phyloP scores from a whole-genome alignment of 2,797 vertebrate species.

The Acomys russatus region DNA sequence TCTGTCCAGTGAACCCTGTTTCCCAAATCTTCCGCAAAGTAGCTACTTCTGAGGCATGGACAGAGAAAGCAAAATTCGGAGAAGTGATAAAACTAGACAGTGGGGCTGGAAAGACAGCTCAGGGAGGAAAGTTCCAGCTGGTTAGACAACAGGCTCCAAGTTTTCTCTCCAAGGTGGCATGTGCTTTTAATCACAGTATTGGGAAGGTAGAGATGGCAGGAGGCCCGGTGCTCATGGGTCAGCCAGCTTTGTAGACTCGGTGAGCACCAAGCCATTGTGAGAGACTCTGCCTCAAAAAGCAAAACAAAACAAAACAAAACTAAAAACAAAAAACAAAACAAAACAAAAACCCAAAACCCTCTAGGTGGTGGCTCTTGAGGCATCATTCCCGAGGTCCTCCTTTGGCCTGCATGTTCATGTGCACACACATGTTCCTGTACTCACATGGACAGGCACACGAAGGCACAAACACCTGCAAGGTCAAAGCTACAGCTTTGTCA shows the following conservation, averaged over 20 bases:
- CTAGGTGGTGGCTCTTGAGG: not conserved
- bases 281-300: not conserved
- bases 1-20: not conserved
- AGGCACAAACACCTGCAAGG: not conserved
- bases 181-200: not conserved
- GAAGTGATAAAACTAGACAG: not conserved
- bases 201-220: not conserved
- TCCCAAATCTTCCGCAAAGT: not conserved
- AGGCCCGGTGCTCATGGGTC: not conserved
- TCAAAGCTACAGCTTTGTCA: not conserved
- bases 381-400: not conserved
- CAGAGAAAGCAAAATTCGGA: not conserved
- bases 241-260: not conserved
- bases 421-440: too few species aligned
- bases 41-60: not conserved
- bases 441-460: not conserved
- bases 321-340: not conserved
- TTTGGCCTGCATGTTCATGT: not conserved
- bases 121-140: not conserved
- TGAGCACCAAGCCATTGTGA: not conserved
- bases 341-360: not conserved
- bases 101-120: not conserved
- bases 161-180: not conserved
- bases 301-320: not conserved
- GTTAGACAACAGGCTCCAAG: not conserved